Percentiles rank a stretch among this genome's conserved stretches.
phyloP scores from a whole-genome alignment of 2,888 invertebrate species.

The Erebia epiphron region DNA sequence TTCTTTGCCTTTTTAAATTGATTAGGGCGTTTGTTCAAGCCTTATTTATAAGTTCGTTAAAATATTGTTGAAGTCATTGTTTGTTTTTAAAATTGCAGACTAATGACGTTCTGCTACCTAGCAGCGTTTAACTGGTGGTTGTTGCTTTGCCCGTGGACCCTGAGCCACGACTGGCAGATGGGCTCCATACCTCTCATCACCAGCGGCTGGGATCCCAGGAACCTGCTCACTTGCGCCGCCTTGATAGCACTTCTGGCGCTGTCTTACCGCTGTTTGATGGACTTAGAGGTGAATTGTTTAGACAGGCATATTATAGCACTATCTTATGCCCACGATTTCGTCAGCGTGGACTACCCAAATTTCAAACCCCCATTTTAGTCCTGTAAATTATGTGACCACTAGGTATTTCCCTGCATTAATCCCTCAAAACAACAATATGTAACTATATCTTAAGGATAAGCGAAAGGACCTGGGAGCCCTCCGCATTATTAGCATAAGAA shows the following conservation, averaged over 20 bases:
- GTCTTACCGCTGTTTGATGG: slow-evolving; percentile 84
- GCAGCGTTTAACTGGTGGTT: slow-evolving; percentile 93
- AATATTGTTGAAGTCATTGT: neutral
- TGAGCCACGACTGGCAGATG: slow-evolving; percentile 96
- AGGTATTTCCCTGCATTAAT: too few relatives aligned
- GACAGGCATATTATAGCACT: too few relatives aligned
- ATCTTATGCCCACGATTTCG: too few relatives aligned
- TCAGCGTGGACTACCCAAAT: too few relatives aligned
- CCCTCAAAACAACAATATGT: too few relatives aligned
- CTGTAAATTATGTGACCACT: too few relatives aligned
- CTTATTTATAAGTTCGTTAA: neutral
- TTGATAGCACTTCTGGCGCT: slow-evolving; percentile 84
- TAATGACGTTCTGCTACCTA: slow-evolving; percentile 91
- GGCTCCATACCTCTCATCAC: slow-evolving; percentile 91
- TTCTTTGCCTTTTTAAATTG: too few relatives aligned
- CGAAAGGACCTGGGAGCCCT: too few relatives aligned
- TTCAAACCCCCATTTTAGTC: too few relatives aligned
- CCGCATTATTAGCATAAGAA: too few relatives aligned
- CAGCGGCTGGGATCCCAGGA: slow-evolving; percentile 86
- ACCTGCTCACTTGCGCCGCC: slow-evolving; percentile 87
- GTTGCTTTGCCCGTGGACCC: slow-evolving; percentile 88
- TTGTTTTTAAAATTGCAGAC: slow-evolving; percentile 72
- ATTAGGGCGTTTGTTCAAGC: too few relatives aligned
- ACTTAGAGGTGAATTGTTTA: slow-evolving; percentile 84
- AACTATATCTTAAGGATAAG: too few relatives aligned